Conservation (phyloP, 2,797 vertebrate species). For the Botia kubotai region DNA sequence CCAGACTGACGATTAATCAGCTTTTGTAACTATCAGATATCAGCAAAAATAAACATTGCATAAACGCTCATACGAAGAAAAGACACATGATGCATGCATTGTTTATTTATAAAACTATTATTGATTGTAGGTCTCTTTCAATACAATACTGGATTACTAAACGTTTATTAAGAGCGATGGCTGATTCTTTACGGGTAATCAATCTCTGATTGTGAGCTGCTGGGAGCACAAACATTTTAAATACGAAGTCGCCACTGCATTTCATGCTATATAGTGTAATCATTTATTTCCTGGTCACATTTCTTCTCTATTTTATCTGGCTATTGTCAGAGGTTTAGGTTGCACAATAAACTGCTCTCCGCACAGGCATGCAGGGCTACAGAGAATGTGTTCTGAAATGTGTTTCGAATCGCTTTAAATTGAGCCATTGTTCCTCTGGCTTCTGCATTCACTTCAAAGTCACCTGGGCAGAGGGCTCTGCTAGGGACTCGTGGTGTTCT, state of each 20-base stretch:
- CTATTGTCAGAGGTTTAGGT: no score
- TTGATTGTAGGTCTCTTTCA: background rate
- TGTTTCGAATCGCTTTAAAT: conserved; percentile 27
- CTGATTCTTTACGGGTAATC: background rate
- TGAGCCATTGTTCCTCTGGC: conserved; percentile 45
- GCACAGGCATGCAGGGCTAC: no score
- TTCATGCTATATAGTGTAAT: no score
- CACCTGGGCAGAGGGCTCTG: conserved; percentile 11
- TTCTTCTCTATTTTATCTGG: no score
- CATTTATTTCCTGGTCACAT: no score
- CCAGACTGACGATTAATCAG: background rate
- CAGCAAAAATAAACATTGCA: background rate
- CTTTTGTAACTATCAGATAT: background rate
- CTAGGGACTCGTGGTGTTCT: background rate
- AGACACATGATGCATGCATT: background rate
- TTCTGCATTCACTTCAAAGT: conserved; percentile 2
- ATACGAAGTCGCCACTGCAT: no score
- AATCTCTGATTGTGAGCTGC: background rate
- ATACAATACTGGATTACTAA: background rate
- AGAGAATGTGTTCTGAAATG: background rate
- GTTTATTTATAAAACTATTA: background rate
- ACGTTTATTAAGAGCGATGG: background rate
- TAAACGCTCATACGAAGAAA: background rate
- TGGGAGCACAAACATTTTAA: background rate
- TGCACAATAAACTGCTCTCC: no score